Percentiles rank a stretch among this genome's conserved stretches.
These are phyloP conservation scores for Smutsia gigantea DNA, from an alignment of 2,797 vertebrate genomes.

Conservation along the genomic window DNA sequence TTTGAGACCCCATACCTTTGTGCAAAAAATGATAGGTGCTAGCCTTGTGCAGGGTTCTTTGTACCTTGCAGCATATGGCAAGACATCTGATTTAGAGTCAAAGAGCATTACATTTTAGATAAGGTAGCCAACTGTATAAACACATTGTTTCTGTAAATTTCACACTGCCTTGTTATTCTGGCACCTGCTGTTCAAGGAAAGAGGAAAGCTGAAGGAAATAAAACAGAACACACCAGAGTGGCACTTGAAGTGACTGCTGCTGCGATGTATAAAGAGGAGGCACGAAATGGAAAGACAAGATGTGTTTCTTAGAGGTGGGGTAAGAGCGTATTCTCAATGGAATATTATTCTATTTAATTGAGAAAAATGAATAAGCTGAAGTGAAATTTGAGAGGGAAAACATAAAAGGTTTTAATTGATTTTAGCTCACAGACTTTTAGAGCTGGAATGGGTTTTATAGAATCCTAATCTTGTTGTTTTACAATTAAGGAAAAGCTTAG, in stretches of 20 bases:
- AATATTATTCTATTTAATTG: not conserved
- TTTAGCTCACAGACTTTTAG: not conserved
- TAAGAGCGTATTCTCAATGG: conserved; percentile 19
- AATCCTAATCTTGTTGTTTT: not conserved
- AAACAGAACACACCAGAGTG: conserved; percentile 44
- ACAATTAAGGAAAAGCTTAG: not conserved
- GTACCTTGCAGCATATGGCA: not conserved
- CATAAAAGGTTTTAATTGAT: not conserved
- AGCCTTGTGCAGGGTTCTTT: not conserved
- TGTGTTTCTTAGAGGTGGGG: conserved; percentile 34
- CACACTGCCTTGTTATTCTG: conserved; percentile 72
- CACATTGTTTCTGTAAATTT: conserved; percentile 70
- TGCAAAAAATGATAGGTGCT: not conserved
- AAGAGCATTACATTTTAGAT: conserved; percentile 50
- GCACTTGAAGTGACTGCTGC: not conserved
- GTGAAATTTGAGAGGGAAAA: conserved; percentile 17
- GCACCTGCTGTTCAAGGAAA: conserved; percentile 73
- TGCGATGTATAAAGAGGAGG: conserved; percentile 16
- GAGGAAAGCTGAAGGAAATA: conserved; percentile 60
- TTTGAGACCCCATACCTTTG: conserved; percentile 36
- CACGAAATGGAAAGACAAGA: not conserved
- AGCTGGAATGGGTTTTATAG: not conserved
- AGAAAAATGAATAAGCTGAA: not conserved
- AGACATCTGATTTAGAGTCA: conserved; percentile 44
- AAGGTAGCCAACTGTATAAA: conserved; percentile 66